These are phyloP conservation scores for Mustela lutreola DNA, from an alignment of 2,113 vertebrate genomes.

Conservation along the genomic window DNA sequence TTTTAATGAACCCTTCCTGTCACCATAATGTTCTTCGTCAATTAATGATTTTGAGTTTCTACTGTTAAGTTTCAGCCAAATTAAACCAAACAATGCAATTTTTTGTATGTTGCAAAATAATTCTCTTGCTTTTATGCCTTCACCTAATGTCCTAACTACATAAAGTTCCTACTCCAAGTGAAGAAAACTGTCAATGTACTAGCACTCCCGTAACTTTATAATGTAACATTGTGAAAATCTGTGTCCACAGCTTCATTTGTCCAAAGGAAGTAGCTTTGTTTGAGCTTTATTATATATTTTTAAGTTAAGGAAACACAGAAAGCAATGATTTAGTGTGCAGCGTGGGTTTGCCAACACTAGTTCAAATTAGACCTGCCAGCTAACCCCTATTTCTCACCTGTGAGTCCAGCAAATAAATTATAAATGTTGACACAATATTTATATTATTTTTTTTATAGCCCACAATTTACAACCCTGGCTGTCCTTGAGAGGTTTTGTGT, in stretches of 20 bases:
- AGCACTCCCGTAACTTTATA: background rate
- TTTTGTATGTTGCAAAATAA: background rate
- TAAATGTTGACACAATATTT: slow-evolving; percentile 83
- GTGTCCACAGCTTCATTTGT: slow-evolving; percentile 72
- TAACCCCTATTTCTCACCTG: slow-evolving; percentile 85
- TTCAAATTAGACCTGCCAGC: slow-evolving; percentile 85
- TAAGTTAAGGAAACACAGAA: slow-evolving; percentile 81
- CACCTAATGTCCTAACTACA: background rate
- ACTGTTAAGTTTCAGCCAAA: background rate
- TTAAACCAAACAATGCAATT: background rate
- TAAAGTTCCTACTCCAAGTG: background rate
- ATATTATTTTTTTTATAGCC: slow-evolving; percentile 87
- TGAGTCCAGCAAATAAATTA: slow-evolving; percentile 85
- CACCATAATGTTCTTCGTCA: background rate
- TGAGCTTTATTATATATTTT: slow-evolving; percentile 85
- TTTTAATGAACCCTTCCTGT: background rate
- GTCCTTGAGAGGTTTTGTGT: slow-evolving; percentile 85
- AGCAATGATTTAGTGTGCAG: slow-evolving; percentile 84
- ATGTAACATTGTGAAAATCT: slow-evolving; percentile 77
- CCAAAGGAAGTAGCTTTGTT: slow-evolving; percentile 79
- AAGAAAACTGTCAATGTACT: background rate
- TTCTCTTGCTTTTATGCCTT: background rate
- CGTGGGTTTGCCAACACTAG: slow-evolving; percentile 81
- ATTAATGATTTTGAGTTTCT: slow-evolving; percentile 4
- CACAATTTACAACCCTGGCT: slow-evolving; percentile 84